These are phyloP conservation scores for Aptenodytes patagonicus DNA, from an alignment of 2,113 vertebrate genomes.

Conservation along the genomic window DNA sequence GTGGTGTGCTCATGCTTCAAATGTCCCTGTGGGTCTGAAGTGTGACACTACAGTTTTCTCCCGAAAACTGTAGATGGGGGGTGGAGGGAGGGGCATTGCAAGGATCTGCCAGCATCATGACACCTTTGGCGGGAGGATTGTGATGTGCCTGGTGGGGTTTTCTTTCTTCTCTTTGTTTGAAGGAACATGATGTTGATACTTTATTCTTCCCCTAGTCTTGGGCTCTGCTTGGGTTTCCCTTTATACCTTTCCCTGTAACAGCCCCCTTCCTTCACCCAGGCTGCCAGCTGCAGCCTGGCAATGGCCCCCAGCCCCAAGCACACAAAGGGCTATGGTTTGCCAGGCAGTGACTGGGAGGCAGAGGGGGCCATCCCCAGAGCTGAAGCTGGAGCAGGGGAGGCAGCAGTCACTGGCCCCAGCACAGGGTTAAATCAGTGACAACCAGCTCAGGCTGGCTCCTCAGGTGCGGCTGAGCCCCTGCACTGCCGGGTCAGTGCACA, in stretches of 20 bases:
- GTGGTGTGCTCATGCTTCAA: neutral
- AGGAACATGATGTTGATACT: neutral
- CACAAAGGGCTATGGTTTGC: neutral
- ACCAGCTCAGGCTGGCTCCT: rapidly evolving
- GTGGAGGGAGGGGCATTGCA: neutral
- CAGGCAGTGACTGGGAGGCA: neutral
- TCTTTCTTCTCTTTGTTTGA: neutral
- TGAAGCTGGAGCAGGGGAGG: neutral
- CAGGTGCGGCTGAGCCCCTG: neutral
- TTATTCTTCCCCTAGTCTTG: neutral
- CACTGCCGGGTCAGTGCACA: rapidly evolving
- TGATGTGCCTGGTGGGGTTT: neutral
- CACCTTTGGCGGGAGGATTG: neutral
- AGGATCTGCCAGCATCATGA: neutral
- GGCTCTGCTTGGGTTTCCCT: neutral
- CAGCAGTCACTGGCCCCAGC: neutral
- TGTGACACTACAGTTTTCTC: neutral
- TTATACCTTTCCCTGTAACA: neutral
- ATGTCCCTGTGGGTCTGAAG: neutral
- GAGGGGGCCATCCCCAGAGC: rapidly evolving
- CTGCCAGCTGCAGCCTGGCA: neutral
- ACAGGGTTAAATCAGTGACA: rapidly evolving
- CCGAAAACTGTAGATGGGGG: rapidly evolving
- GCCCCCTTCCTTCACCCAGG: neutral
- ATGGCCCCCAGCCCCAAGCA: rapidly evolving